Evolutionary conservation across 2,888 invertebrate genomes (phyloP), one percentile per base, ranked within the genome.

Genomic region (Drosophila peninsularis): DNA sequence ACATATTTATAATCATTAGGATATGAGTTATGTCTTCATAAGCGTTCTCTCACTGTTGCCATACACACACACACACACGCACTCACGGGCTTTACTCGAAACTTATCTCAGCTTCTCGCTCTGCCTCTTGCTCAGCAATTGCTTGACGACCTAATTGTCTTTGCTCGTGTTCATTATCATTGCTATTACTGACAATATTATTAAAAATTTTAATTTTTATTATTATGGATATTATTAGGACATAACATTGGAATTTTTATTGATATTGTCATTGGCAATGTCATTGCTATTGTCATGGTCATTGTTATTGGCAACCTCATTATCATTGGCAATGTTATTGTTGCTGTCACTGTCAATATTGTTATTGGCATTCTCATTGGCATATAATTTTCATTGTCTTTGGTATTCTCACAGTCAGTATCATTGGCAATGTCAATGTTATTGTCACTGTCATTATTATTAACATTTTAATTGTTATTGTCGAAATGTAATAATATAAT

Each of bases 1-100:
- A 53, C 55, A 77, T 72, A 78, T 81, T 81, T 84, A 81, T 66
- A 56, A 88, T 62, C 75, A 69, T 84, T 84, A 64, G 56, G 64
- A 52, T 56, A 64, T 61, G 61, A 83, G 70, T 83, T 71, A 77
- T 87, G 81, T 73, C 68, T 87, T 65, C 45, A 77, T 65, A 61
- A 30, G 27, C 56, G 53, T 34, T 55, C 39, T 36, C n/a, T 19
- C 13, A 24, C 36, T 30, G 30, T 4, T 41, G 42, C n/a, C 32
- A 27, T 17, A 7, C 17, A 19, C 7, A 2, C 50, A 65, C 10
- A 34, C 27, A 47, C 5, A 24, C 24, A 24, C 24, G 5, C 24
- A 24, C 32, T 57, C n/a, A n/a, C n/a, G 17, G 10, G 30, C 21
- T n/a, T 45, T 10, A 47, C 45, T 17, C 49, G 55, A 37, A 41